phyloP scores from a whole-genome alignment of 2,888 invertebrate species.

The Isotomurus palustris region DNA sequence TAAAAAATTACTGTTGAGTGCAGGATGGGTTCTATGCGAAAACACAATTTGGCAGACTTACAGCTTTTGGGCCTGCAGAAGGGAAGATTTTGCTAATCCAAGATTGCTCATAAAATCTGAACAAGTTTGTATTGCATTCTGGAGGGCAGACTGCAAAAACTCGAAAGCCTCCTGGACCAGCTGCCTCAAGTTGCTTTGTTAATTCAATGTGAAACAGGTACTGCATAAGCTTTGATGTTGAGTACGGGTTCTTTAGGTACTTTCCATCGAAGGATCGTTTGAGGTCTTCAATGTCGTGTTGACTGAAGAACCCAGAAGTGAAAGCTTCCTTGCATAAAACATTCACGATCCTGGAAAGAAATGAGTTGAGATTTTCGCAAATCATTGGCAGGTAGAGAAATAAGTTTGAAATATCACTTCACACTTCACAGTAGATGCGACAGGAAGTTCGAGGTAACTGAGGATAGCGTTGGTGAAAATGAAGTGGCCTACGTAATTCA shows the following conservation, averaged over 20 bases:
- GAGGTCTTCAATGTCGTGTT: background rate
- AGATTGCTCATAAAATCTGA: background rate
- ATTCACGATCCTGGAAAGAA: constrained; percentile 2
- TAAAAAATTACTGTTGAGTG: background rate
- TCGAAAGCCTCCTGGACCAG: background rate
- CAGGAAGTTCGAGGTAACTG: background rate
- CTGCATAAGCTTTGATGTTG: background rate
- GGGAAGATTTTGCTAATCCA: background rate
- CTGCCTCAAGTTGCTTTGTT: background rate
- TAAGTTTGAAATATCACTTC: background rate
- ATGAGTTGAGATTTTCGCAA: background rate
- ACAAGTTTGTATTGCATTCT: constrained; percentile 2
- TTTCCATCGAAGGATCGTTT: background rate
- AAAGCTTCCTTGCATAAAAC: background rate
- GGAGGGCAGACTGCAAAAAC: constrained; percentile 2
- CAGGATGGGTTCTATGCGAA: background rate
- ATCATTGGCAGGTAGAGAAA: background rate
- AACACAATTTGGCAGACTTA: background rate
- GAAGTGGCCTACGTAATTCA: constrained; percentile 9
- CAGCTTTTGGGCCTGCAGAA: background rate
- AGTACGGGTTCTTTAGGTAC: background rate
- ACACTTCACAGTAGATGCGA: background rate
- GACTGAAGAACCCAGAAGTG: background rate
- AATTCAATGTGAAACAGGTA: constrained; percentile 4
- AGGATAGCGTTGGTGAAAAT: constrained; percentile 4